Percentiles rank a stretch among this genome's conserved stretches.
phyloP scores from a whole-genome alignment of 2,888 invertebrate genomes.

The Ormyrus labotus region DNA sequence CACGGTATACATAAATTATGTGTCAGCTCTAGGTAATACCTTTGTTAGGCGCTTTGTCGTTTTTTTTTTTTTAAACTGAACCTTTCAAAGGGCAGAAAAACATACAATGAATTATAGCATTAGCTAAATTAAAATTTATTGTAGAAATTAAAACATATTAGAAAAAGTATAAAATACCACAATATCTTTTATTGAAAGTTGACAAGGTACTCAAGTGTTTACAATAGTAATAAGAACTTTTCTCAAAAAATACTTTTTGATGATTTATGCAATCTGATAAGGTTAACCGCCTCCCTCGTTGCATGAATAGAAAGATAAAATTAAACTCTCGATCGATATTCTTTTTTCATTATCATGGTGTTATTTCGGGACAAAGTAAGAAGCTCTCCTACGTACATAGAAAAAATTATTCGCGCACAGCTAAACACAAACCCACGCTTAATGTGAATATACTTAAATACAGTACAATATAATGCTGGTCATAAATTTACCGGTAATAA shows the following conservation, averaged over 20 bases:
- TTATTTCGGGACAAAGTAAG: conserved; percentile 1
- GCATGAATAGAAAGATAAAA: conserved; percentile 15
- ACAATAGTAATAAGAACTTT: too few species aligned
- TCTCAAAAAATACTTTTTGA: too few species aligned
- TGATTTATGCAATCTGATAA: too few species aligned
- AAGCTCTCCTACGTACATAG: not conserved
- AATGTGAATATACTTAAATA: conserved; percentile 46
- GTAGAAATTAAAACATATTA: not conserved
- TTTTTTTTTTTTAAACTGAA: not conserved
- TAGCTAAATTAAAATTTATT: not conserved
- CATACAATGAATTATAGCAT: too few species aligned
- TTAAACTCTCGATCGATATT: not conserved
- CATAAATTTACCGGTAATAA: conserved; percentile 63
- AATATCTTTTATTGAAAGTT: too few species aligned
- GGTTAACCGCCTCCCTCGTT: not conserved
- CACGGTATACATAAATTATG: conserved; percentile 22
- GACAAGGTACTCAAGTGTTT: too few species aligned
- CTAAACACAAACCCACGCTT: not conserved
- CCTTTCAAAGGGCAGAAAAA: too few species aligned
- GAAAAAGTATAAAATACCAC: not conserved
- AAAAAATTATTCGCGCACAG: not conserved
- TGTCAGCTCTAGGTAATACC: not conserved
- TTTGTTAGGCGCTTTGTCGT: not conserved
- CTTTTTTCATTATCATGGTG: not conserved
- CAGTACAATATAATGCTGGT: conserved; percentile 48